Conservation (phyloP, 2,888 invertebrate genomes). For the Brachyptera risi region DNA sequence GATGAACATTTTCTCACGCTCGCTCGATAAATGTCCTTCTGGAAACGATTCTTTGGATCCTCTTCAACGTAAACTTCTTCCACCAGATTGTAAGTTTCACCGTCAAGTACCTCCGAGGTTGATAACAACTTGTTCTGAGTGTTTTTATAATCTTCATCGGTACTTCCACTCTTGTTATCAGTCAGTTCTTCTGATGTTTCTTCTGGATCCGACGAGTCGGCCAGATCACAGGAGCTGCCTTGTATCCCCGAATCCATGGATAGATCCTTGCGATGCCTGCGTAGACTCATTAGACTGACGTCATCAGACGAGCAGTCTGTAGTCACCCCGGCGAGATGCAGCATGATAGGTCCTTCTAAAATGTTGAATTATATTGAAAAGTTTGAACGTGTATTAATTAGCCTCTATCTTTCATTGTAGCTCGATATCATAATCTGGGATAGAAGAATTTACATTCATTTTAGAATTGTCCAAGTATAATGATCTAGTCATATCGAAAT, state of each 20-base stretch:
- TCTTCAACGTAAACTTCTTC: constrained; percentile 30
- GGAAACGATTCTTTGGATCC: constrained; percentile 23
- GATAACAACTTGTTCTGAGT: not conserved
- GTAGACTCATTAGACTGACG: constrained; percentile 9
- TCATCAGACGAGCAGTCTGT: constrained; percentile 29
- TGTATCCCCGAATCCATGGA: constrained; percentile 33
- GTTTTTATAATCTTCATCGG: not conserved
- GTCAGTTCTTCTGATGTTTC: not conserved
- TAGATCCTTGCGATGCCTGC: constrained; percentile 24
- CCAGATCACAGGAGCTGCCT: constrained; percentile 31
- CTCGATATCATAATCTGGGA: not conserved
- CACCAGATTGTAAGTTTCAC: constrained; percentile 32
- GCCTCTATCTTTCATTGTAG: not conserved
- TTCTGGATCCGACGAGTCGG: constrained; percentile 14
- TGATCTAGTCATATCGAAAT: too few relatives aligned
- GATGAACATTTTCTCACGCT: not conserved
- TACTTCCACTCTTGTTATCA: not conserved
- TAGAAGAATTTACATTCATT: too few relatives aligned
- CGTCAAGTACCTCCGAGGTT: not conserved
- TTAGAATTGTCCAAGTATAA: too few relatives aligned
- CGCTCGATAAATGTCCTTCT: not conserved
- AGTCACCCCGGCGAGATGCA: constrained; percentile 29
- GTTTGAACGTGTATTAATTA: not conserved
- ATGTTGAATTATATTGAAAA: not conserved
- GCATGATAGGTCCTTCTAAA: constrained; percentile 14